Evolutionary conservation across 1,140 invertebrate genomes (phyloP), one percentile per base, ranked within the genome.

Genomic region (Sinella curviseta): DNA sequence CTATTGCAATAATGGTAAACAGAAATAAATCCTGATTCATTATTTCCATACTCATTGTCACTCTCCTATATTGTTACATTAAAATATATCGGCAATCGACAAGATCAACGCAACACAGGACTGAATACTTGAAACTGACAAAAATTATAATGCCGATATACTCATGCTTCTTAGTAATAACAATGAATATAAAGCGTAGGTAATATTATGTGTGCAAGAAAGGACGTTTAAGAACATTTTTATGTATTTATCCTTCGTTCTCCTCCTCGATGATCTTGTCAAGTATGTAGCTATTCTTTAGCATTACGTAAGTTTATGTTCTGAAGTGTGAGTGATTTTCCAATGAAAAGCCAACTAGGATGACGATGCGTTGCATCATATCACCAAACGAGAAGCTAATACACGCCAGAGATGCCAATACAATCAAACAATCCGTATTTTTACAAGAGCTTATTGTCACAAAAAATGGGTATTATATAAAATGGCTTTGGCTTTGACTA

Each of bases 251-350:
- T 17, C 12, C 57, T 26, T 26, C 14, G 24, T 60, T 60, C 57
- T 60, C 57, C 12, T 60, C 57, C 24, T 60, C 24, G 12, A 17
- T 30, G 65, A 70, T 70, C 65, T 30, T 33, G 28, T 70, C 65
- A 70, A 70, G 65, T 70, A 70, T 70, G 57, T 65, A 65, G n/a
- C n/a, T n/a, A n/a, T n/a, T 65, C 24, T n/a, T 65, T 4, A 65
- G 26, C 4, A 26, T 65, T 65, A 65, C 57, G 24, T 65, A 65
- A n/a, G 12, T 30, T 70, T 70, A 70, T 31, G 12, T 70, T 60
- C 24, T 12, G 31, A 70, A 70, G 65, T 70, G 65, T 70, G 65
- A n/a, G 26, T 70, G n/a, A 33, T 4, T 31, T 70, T 70, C 8
- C 26, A 70, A 70, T 70, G 65, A 70, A 70, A 70, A 30, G 8